Evolutionary conservation across 2,888 invertebrate genomes (phyloP), one percentile per base, ranked within the genome.

Genomic region (Pterostichus niger): DNA sequence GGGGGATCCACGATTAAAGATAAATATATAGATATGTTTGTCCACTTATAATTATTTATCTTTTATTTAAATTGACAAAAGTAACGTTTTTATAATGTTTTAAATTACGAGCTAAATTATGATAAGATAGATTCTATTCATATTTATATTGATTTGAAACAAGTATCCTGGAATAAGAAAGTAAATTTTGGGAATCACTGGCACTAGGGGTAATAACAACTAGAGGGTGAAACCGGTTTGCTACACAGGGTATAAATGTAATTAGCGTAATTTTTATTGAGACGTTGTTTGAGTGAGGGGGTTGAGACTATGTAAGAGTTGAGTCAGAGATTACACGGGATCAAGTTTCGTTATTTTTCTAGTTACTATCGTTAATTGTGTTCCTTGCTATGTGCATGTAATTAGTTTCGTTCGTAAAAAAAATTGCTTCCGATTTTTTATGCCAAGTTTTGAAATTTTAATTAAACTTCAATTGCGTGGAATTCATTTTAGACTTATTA

Each of bases 221-320:
- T 11, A 10, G 56, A 46, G 68, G 17, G 68, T 71, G 68, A 46
- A 44, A 10, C 52, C 52, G 17, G 49, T 75, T 77, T 77, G 59
- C 56, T 35, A 35, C 56, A 56, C 35, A 33, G 35, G 15, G 76
- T 77, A 77, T 56, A 77, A 77, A 77, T 77, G 56, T 77, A 77
- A 77, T 77, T 77, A 77, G 77, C 56, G 56, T 77, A 77, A 77
- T 77, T 77, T 77, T 77, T 77, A 77, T 77, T 77, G 31, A 75
- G 52, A 52, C 31, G 31, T 31, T 75, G n/a, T 2, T 11, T 17
- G 17, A 46, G 10, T 75, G n/a, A 52, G 17, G 73, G 44, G 73
- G 40, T 10, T 44, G 73, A 13, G 10, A 76, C 7, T 40, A 40
- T 9, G 40, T 40, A 40, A n/a, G 24, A 33, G 40, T 44, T 71